A percentile compares a stretch with the other conserved stretches of the same genome.
These are phyloP conservation scores for Corythoichthys haematopterus DNA, from an alignment of 2,113 vertebrate species.

Conservation along the genomic window DNA sequence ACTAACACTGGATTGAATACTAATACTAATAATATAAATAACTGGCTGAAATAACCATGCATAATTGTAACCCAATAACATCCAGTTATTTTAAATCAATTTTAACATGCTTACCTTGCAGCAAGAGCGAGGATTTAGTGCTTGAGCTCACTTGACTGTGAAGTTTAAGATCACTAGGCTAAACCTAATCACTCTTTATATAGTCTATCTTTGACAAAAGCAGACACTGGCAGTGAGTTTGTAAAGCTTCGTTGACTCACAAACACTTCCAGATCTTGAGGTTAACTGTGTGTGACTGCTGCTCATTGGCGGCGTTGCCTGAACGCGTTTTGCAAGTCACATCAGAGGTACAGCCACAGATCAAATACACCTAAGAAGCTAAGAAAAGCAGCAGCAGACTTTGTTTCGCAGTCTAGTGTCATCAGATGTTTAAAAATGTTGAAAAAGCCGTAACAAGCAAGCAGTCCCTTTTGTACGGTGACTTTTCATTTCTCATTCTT, in stretches of 20 bases:
- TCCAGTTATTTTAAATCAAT: background rate
- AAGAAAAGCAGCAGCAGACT: constrained; percentile 1
- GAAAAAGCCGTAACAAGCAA: background rate
- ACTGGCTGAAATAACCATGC: background rate
- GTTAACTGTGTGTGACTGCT: constrained; percentile 75
- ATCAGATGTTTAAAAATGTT: background rate
- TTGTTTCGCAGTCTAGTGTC: background rate
- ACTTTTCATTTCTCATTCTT: background rate
- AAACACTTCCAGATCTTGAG: constrained; percentile 70
- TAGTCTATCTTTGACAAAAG: constrained; percentile 45
- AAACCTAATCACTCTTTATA: constrained; percentile 36
- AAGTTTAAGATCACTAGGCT: constrained; percentile 16
- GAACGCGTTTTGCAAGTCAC: constrained; percentile 36
- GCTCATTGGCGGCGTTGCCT: constrained; percentile 58
- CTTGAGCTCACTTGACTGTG: constrained; percentile 22
- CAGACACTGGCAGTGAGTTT: constrained; percentile 43
- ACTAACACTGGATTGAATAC: too few species aligned
- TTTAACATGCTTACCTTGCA: constrained; percentile 51
- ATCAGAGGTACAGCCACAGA: constrained; percentile 24
- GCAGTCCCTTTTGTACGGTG: too few species aligned
- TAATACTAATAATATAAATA: background rate
- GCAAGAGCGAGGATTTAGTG: constrained; percentile 3
- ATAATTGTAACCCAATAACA: background rate
- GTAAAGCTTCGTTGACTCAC: constrained; percentile 65
- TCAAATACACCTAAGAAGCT: constrained; percentile 14